phyloP scores from a whole-genome alignment of 2,888 invertebrate genomes.

The Dicranocentrus wangi region DNA sequence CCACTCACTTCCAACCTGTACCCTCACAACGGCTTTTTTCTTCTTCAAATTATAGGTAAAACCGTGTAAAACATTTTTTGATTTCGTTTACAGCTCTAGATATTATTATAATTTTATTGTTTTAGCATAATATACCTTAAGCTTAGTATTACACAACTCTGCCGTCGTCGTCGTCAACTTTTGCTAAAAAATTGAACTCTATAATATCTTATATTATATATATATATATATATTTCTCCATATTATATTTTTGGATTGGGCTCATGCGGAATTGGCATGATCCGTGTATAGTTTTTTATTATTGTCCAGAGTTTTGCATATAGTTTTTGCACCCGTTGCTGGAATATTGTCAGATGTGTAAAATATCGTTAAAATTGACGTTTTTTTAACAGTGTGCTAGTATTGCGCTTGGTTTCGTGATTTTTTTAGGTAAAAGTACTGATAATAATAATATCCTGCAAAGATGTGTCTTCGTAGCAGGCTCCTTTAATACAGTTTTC shows the following conservation, averaged over 20 bases:
- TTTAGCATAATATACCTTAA: neutral
- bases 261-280: neutral
- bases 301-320: constrained; percentile 2
- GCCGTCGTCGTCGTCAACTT: neutral
- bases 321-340: neutral
- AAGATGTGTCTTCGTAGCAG: constrained; percentile 4
- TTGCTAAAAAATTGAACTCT: no score
- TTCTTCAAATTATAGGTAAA: no score
- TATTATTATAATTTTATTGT: constrained; percentile 15
- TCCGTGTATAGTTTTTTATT: constrained; percentile 10
- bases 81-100: constrained; percentile 31
- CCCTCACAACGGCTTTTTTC: no score
- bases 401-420: constrained; percentile 57
- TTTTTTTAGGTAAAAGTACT: neutral
- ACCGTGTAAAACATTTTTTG: constrained; percentile 28
- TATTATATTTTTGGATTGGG: constrained; percentile 15
- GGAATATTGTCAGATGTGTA: neutral
- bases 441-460: constrained; percentile 44
- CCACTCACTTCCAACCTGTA: neutral
- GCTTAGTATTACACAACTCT: neutral
- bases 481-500: constrained; percentile 32
- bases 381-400: constrained; percentile 13
- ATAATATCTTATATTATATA: neutral
- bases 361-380: constrained; percentile 19
- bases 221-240: neutral